Evolutionary conservation across 2,797 vertebrate species (phyloP), one percentile per base, ranked within the genome.

Genomic region (Macropus fuliginosus): DNA sequence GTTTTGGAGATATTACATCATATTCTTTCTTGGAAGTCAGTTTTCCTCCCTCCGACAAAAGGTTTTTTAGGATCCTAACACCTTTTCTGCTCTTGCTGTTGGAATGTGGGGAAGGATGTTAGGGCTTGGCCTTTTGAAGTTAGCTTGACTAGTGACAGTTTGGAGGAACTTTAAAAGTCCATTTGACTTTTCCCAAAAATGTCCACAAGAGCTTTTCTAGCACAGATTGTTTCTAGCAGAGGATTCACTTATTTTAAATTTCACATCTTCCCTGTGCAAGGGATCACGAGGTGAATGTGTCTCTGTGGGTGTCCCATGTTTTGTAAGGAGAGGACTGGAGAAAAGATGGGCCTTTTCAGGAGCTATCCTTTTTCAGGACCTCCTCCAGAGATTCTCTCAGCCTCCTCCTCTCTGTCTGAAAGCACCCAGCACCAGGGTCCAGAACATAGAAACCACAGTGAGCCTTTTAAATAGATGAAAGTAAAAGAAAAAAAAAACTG

Each of bases 401-500:
- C 27, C 1, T 2, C 5, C 54, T 55, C 28, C 13, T 54, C 12
- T 29, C 57, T 56, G 0, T 93, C 50, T 92, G 56, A 56, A 92
- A 57, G 52, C 87, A 9, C 92, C 92, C 97, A 92, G 90, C 91
- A 50, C 56, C 8, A 18, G 74, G 90, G 93, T 10, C 66, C 91
- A 81, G 92, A 93, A 93, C 62, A 2, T 59, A 94, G 74, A 95
- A 93, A 55, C 93, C 92, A 74, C 28, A 46, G 93, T 91, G 66
- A 66, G 40, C 91, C 90, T 92, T 66, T 74, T 56, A 31, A 93
- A 34, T 18, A 34, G 54, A 31, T 40, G 66, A 21, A 55, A 62
- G 92, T 21, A 0, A 91, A 89, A 96, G 4, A 92, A 81, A 96
- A 5, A 66, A 57, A 29, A 40, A n/a, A 5, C 94, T 0, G 1